Evolutionary conservation across 2,888 invertebrate genomes (phyloP).

Genomic region (Chrysolina haemoptera): DNA sequence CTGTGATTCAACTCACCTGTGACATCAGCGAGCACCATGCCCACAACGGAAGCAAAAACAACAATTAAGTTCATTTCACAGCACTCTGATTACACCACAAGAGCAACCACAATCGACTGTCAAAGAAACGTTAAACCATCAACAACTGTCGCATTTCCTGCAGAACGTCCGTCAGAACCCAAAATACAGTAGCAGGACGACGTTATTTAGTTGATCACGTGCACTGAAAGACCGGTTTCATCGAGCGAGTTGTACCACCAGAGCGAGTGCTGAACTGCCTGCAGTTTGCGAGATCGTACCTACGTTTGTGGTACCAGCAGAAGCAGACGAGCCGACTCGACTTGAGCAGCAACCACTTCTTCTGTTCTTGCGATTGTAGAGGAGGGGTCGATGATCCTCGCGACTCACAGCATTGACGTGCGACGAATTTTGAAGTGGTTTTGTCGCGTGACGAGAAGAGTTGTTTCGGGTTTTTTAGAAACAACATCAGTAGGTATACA

Average conservation of each 20-base stretch:
- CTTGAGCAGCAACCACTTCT: constrained; percentile 45
- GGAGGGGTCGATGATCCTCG: constrained; percentile 48
- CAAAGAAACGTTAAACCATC: constrained; percentile 16
- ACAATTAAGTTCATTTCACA: constrained; percentile 53
- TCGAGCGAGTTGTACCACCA: background rate
- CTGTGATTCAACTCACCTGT: constrained; percentile 18
- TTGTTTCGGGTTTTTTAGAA: background rate
- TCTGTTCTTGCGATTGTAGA: constrained; percentile 35
- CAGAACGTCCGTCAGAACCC: background rate
- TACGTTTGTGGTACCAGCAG: constrained; percentile 17
- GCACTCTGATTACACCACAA: constrained; percentile 30
- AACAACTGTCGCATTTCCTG: constrained; percentile 12
- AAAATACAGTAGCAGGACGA: constrained; percentile 19
- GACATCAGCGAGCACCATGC: constrained; percentile 26
- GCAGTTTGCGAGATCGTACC: constrained; percentile 1
- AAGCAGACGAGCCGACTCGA: constrained; percentile 38
- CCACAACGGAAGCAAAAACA: constrained; percentile 38
- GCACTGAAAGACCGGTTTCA: constrained; percentile 22
- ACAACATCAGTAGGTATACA: background rate
- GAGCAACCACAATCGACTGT: constrained; percentile 20
- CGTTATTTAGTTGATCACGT: constrained; percentile 1
- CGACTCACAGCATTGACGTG: constrained; percentile 42
- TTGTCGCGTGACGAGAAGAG: background rate
- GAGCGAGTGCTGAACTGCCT: constrained; percentile 9
- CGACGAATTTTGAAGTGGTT: constrained; percentile 17